Conservation (phyloP, 64 coral and sea anemone species). For the Dendronephthya gigantea region DNA sequence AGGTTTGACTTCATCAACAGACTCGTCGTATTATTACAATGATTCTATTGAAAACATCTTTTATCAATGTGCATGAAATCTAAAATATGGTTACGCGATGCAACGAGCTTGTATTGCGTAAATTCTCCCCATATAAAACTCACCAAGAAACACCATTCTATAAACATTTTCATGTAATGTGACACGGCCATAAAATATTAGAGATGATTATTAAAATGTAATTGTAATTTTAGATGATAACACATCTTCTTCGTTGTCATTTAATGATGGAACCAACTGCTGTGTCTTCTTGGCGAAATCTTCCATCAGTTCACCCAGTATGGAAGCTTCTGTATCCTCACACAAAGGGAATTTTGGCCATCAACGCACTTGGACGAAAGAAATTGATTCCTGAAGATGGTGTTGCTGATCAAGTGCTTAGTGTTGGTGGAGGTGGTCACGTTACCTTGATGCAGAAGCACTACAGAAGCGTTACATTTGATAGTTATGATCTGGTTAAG, state of each 20-base stretch:
- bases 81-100: too few relatives aligned
- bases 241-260: constrained; percentile 31
- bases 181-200: too few relatives aligned
- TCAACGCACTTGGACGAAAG: constrained; percentile 32
- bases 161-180: too few relatives aligned
- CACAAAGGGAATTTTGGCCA: constrained; percentile 37
- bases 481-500: constrained; percentile 21
- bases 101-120: too few relatives aligned
- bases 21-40: too few relatives aligned
- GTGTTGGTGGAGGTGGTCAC: constrained; percentile 37
- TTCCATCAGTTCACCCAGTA: constrained; percentile 33
- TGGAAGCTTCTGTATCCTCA: constrained; percentile 43
- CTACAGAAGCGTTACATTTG: constrained; percentile 38
- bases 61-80: too few relatives aligned
- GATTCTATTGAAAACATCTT: too few relatives aligned
- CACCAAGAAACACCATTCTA: too few relatives aligned
- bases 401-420: constrained; percentile 28
- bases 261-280: constrained; percentile 33
- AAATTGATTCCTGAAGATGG: constrained; percentile 39
- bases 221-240: constrained; percentile 26
- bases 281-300: constrained; percentile 38
- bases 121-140: too few relatives aligned
- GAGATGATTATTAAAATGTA: neutral
- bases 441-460: constrained; percentile 36
- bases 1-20: neutral